These are phyloP conservation scores for Thecophora atra DNA, from an alignment of 2,888 invertebrate genomes.

Conservation along the genomic window DNA sequence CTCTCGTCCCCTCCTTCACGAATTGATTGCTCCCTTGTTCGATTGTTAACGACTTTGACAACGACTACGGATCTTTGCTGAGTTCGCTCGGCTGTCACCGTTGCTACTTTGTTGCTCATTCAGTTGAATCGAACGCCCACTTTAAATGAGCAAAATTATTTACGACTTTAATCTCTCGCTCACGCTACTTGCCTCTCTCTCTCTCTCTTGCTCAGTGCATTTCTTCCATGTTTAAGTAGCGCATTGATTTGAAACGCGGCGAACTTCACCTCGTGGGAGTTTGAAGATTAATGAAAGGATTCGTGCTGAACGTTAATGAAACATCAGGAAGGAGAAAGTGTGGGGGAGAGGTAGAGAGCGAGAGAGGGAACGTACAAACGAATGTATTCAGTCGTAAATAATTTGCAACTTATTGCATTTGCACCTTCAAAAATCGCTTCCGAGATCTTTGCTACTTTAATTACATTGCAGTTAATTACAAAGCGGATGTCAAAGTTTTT, in stretches of 20 bases:
- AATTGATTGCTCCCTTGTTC: too few relatives aligned
- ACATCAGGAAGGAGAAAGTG: not conserved
- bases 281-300: conserved; percentile 9
- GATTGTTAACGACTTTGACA: too few relatives aligned
- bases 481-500: conserved; percentile 1
- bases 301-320: not conserved
- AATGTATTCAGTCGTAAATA: too few relatives aligned
- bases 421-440: not conserved
- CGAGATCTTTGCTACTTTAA: conserved; percentile 3
- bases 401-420: not conserved
- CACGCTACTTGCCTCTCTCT: too few relatives aligned
- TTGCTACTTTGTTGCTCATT: too few relatives aligned
- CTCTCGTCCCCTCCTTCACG: too few relatives aligned
- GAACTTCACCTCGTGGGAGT: not conserved
- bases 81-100: too few relatives aligned
- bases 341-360: not conserved
- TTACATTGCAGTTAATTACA: conserved; percentile 27
- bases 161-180: too few relatives aligned
- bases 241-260: not conserved
- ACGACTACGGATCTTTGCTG: too few relatives aligned
- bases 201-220: too few relatives aligned
- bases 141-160: too few relatives aligned
- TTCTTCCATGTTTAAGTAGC: not conserved
- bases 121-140: too few relatives aligned
- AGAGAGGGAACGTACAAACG: not conserved